Evolutionary conservation across 2,113 vertebrate genomes (phyloP), one percentile per base, ranked within the genome.

Genomic region (Callaeas wilsoni): DNA sequence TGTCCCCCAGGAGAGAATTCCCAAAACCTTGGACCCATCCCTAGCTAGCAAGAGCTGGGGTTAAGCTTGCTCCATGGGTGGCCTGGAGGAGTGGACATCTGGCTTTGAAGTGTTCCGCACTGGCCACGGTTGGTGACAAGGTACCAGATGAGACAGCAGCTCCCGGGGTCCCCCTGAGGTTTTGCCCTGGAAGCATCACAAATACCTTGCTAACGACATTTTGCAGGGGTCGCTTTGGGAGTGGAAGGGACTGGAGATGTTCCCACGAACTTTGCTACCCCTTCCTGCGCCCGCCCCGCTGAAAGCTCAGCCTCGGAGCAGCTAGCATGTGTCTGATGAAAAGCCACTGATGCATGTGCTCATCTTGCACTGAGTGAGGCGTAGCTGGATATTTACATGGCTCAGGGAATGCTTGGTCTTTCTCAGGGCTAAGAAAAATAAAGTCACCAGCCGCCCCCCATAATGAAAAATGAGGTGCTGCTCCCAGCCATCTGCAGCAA

Each of bases 371-470:
- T 5, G 64, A 71, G 71, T 22, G 69, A 84, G 71, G 79, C 1
- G 0, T 77, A 83, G 80, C 68, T 93, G 57, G 71, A 39, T 92
- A 90, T 96, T 93, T 91, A 80, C 88, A 84, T 56, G 85, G 78
- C 29, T 56, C 74, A 5, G 33, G 68, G 56, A 96, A 88, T 84
- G 59, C 82, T 91, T 75, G 60, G 44, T 86, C 71, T 94, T 87
- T 96, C 87, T 88, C 95, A 95, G 79, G 79, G 68, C 87, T 87
- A 95, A 96, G 86, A 94, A 96, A 97, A 96, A 94, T 73, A 93
- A 97, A 95, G 95, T 67, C 59, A 76, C 57, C 89, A 59, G 41
- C 20, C n/a, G 50, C 84, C 78, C 47, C 64, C 52, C 30, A 5
- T 49, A 39, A 78, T 93, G 94, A 95, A 96, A 96, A 93, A 96